Conservation (phyloP, 92 coral and sea anemone species). For the Phenganax marumi region DNA sequence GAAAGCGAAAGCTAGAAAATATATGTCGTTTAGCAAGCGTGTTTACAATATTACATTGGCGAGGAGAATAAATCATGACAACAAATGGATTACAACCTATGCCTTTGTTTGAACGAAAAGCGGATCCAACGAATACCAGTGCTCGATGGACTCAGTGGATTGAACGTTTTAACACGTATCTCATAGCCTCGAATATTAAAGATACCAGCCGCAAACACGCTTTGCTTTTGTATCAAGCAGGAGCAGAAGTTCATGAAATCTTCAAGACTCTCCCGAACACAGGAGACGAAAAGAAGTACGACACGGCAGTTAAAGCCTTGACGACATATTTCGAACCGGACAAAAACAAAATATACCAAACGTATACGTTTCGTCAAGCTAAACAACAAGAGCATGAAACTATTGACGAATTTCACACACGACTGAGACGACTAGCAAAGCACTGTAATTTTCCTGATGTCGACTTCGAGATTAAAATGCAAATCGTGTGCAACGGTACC, state of each 20-base stretch:
- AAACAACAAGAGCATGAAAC: slow-evolving; percentile 28
- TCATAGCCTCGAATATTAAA: too few species aligned
- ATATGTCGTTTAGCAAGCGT: too few species aligned
- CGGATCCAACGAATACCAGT: too few species aligned
- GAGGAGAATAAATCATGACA: too few species aligned
- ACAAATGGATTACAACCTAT: too few species aligned
- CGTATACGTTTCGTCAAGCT: slow-evolving; percentile 20
- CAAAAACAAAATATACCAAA: background rate
- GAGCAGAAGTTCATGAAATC: slow-evolving; percentile 48
- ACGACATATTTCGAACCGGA: slow-evolving; percentile 15
- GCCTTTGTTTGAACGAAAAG: too few species aligned
- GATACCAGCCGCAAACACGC: too few species aligned
- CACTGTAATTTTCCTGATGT: background rate
- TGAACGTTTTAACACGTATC: too few species aligned
- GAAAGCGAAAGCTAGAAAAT: too few species aligned
- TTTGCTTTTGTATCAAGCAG: slow-evolving; percentile 40
- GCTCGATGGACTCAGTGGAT: too few species aligned
- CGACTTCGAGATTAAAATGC: slow-evolving; percentile 23
- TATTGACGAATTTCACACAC: slow-evolving; percentile 47
- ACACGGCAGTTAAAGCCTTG: background rate
- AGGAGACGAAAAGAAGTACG: background rate
- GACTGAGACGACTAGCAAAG: slow-evolving; percentile 26
- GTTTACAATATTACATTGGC: too few species aligned
- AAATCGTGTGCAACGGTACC: slow-evolving; percentile 28
- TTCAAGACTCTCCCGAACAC: slow-evolving; percentile 35